phyloP scores from a whole-genome alignment of 2,888 invertebrate genomes.

The Cheilosia vernalis region DNA sequence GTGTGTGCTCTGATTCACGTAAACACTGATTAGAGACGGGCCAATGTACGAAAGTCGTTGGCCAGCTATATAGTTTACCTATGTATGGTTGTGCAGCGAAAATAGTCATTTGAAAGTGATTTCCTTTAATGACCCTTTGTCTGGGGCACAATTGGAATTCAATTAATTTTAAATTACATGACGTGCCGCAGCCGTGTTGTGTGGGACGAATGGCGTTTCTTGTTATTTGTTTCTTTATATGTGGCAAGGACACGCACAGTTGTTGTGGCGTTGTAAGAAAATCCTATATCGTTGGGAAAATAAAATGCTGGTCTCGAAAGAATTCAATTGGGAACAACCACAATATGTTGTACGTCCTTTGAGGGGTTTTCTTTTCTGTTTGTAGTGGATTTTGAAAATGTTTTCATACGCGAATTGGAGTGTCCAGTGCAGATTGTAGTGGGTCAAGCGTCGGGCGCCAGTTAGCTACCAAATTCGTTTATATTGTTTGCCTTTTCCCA shows the following conservation, averaged over 20 bases:
- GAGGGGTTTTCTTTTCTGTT: no score
- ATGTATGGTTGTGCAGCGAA: conserved; percentile 9
- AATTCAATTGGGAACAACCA: background rate
- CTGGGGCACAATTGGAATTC: conserved; percentile 56
- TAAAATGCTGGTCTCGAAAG: background rate
- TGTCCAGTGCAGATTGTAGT: background rate
- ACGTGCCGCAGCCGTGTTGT: conserved; percentile 20
- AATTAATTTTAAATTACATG: conserved; percentile 71
- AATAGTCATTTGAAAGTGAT: conserved; percentile 53
- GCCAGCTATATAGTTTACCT: background rate
- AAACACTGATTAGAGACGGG: conserved; percentile 34
- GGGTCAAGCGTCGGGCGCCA: background rate
- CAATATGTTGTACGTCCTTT: no score
- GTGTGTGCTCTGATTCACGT: conserved; percentile 36
- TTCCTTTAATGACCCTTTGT: conserved; percentile 61
- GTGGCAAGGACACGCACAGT: conserved; percentile 16
- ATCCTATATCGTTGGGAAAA: background rate
- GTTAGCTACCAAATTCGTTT: background rate
- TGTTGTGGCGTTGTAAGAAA: background rate
- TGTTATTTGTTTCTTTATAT: conserved; percentile 44
- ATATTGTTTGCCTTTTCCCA: no score
- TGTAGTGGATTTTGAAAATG: no score
- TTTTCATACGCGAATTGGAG: no score
- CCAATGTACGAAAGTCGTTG: conserved; percentile 15
- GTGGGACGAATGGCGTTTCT: background rate